These are phyloP conservation scores for Nemapogon koenigi DNA, from an alignment of 2,888 invertebrate species.

Conservation along the genomic window DNA sequence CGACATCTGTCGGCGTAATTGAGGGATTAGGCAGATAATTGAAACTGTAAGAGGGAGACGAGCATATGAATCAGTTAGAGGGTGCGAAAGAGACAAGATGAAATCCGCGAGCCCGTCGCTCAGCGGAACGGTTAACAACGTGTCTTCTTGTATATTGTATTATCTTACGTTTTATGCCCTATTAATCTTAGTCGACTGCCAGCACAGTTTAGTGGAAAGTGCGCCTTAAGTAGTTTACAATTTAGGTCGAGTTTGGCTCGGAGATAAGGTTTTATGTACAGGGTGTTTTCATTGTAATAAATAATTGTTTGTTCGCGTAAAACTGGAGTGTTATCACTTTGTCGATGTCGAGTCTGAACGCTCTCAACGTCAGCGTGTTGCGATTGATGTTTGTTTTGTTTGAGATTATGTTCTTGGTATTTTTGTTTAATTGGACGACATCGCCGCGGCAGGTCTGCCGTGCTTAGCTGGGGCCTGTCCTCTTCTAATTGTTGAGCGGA, in stretches of 20 bases:
- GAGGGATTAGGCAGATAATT: conserved; percentile 74
- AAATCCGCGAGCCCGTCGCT: conserved; percentile 39
- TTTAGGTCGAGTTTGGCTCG: conserved; percentile 29
- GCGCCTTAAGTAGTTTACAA: conserved; percentile 21
- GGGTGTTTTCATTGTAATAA: conserved; percentile 52
- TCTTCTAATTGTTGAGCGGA: too few species aligned
- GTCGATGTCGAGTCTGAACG: conserved; percentile 19
- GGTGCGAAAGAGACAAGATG: conserved; percentile 34
- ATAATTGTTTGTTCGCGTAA: conserved; percentile 61
- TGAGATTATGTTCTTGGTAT: background rate
- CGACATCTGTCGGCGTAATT: conserved; percentile 70
- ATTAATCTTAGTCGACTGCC: conserved; percentile 56
- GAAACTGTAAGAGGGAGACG: conserved; percentile 56
- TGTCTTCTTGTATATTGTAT: conserved; percentile 71
- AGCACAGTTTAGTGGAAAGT: conserved; percentile 23
- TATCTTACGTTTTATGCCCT: conserved; percentile 65
- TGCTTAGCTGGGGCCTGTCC: too few species aligned
- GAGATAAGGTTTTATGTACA: conserved; percentile 21
- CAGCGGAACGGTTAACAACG: conserved; percentile 67
- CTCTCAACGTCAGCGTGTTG: conserved; percentile 26
- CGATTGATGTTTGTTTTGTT: conserved; percentile 9
- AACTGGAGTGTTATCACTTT: conserved; percentile 44
- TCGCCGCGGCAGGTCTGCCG: too few species aligned
- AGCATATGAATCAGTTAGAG: conserved; percentile 21
- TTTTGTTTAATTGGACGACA: conserved; percentile 8